Evolutionary conservation across 2,888 invertebrate genomes (phyloP).

Genomic region (Rhagonycha lutea): DNA sequence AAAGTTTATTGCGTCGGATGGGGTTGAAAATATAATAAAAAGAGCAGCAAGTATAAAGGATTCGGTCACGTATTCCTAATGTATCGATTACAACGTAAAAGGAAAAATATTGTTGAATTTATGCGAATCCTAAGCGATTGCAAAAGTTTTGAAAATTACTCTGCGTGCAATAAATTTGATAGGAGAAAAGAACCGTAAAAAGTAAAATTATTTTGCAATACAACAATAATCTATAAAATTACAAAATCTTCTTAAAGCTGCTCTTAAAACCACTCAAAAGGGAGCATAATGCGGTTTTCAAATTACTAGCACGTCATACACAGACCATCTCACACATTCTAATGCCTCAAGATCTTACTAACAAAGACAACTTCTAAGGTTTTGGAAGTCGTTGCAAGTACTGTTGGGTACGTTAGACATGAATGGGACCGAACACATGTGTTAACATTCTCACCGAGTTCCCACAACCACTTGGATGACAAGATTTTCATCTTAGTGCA

Average conservation of each 20-base stretch:
- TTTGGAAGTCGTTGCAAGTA: slow-evolving; percentile 21
- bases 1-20: background rate
- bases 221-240: slow-evolving; percentile 30
- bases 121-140: background rate
- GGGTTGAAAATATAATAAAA: background rate
- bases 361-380: slow-evolving; percentile 21
- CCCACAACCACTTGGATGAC: slow-evolving; percentile 53
- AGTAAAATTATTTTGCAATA: slow-evolving; percentile 19
- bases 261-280: slow-evolving; percentile 23
- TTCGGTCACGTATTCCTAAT: background rate
- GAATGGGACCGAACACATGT: slow-evolving; percentile 47
- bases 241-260: slow-evolving; percentile 30
- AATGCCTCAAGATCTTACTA: slow-evolving; percentile 5
- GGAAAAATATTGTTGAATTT: background rate
- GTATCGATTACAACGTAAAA: background rate
- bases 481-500: slow-evolving; percentile 53
- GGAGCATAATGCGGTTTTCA: slow-evolving; percentile 16
- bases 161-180: background rate
- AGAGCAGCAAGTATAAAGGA: background rate
- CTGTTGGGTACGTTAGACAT: slow-evolving; percentile 32
- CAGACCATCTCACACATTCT: slow-evolving; percentile 4
- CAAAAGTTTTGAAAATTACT: background rate
- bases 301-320: slow-evolving; percentile 18
- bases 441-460: slow-evolving; percentile 53
- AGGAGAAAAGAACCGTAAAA: background rate